These are phyloP conservation scores for Bufotes viridis DNA, from an alignment of 2,797 vertebrate species.

Conservation along the genomic window DNA sequence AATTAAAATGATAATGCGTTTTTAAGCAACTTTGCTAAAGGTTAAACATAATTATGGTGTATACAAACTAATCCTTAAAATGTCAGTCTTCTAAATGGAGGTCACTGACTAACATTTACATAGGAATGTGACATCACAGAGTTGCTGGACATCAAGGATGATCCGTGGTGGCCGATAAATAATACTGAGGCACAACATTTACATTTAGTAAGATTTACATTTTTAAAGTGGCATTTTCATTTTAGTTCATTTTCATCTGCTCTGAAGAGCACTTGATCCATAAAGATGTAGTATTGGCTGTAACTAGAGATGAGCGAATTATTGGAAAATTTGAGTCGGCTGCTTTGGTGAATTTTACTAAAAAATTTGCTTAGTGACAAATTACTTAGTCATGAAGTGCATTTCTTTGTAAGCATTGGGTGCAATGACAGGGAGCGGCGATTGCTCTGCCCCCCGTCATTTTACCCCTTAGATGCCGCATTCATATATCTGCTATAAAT, in stretches of 20 bases:
- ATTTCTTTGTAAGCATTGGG: no score
- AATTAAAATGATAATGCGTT: conserved; percentile 20
- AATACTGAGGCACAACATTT: not conserved
- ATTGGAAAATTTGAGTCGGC: no score
- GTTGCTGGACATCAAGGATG: conserved; percentile 1
- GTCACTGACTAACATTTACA: conserved; percentile 48
- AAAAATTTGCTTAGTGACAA: no score
- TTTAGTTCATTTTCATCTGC: not conserved
- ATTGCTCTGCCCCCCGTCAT: no score
- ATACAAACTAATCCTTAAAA: conserved; percentile 4
- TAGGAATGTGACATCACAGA: not conserved
- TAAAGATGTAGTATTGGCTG: not conserved
- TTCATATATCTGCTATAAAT: no score
- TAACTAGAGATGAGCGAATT: no score
- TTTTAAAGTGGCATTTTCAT: not conserved
- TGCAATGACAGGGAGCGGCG: no score
- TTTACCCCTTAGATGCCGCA: no score
- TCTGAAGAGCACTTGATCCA: not conserved
- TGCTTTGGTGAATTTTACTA: no score
- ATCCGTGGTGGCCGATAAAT: conserved; percentile 4
- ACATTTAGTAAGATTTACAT: conserved; percentile 3
- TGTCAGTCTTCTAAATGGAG: conserved; percentile 26
- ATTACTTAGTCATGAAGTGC: no score
- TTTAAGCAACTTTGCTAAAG: conserved; percentile 49
- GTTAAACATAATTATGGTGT: conserved; percentile 46